These are phyloP conservation scores for Aramus guarauna DNA, from an alignment of 2,113 vertebrate species.

Conservation along the genomic window DNA sequence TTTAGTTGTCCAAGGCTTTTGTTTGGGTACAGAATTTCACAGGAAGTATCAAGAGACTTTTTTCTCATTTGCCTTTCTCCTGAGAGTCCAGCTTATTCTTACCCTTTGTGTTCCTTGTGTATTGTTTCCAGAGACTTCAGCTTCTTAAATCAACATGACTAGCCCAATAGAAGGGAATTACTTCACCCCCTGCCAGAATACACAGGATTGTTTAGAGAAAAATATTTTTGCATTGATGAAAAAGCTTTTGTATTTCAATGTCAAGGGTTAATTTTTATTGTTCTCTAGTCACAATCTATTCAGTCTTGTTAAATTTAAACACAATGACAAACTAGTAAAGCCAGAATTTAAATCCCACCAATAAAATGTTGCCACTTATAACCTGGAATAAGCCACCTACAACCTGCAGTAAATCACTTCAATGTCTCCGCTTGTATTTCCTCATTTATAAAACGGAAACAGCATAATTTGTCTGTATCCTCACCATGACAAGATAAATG, in stretches of 20 bases:
- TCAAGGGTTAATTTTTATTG: constrained; percentile 2
- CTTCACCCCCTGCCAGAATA: not conserved
- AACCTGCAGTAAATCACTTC: not conserved
- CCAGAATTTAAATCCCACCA: not conserved
- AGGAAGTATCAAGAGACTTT: not conserved
- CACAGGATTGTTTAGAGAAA: not conserved
- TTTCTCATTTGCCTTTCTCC: not conserved
- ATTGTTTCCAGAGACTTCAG: constrained; percentile 30
- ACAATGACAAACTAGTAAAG: not conserved
- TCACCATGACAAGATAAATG: not conserved
- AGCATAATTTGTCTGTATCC: not conserved
- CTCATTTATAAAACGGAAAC: not conserved
- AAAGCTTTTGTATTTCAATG: not conserved
- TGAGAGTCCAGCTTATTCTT: not conserved
- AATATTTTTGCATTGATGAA: not conserved
- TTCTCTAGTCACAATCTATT: not conserved
- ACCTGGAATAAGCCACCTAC: not conserved
- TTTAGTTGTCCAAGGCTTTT: not conserved
- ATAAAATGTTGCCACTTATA: not conserved
- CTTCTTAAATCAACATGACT: constrained; percentile 4
- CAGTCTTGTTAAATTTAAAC: not conserved
- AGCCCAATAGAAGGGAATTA: constrained; percentile 2
- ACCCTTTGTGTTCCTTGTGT: not conserved
- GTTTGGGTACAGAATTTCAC: not conserved
- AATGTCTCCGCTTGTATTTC: not conserved